Evolutionary conservation across 2,113 vertebrate genomes (phyloP), one percentile per base, ranked within the genome.

Genomic region (Tor tambroides): DNA sequence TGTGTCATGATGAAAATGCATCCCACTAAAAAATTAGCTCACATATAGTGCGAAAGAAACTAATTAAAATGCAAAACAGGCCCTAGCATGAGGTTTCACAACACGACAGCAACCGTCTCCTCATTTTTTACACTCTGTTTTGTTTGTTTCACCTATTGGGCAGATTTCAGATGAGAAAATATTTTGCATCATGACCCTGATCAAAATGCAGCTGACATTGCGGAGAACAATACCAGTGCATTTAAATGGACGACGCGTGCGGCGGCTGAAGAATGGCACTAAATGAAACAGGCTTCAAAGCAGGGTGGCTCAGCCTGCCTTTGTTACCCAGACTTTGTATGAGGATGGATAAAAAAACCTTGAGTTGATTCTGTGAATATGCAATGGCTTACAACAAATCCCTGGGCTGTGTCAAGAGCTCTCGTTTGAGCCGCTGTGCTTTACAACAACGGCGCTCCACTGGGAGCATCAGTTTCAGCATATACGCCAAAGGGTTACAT

Each of bases 311-410:
- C 26, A 23, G 9, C 8, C 51, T 43, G 46, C 28, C 85, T 65
- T 85, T 61, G 71, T 76, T 76, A 83, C 38, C 43, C 41, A 11
- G 76, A 71, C 77, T 65, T 59, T 69, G n/a, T 30, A 28, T 26
- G 67, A 69, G 63, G 81, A 56, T 79, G 51, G 71, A 87, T 87
- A 87, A 82, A 87, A 82, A 86, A 83, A 78, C 78, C 78, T 51
- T 14, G 83, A 77, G 88, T 65, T 78, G 79, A 87, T 79, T 79
- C 35, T 69, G 78, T 71, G 87, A 89, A 87, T 80, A 84, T 65
- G 56, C 41, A 72, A 63, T 74, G 83, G 46, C 78, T 81, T 82
- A 84, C 43, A 46, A 61, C 85, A 85, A 84, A 89, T 67, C 65
- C 76, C 59, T 5, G 23, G 63, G 65, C 83, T 26, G 12, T 80